Conservation (phyloP, 2,113 vertebrate species). For the Trichechus manatus region DNA sequence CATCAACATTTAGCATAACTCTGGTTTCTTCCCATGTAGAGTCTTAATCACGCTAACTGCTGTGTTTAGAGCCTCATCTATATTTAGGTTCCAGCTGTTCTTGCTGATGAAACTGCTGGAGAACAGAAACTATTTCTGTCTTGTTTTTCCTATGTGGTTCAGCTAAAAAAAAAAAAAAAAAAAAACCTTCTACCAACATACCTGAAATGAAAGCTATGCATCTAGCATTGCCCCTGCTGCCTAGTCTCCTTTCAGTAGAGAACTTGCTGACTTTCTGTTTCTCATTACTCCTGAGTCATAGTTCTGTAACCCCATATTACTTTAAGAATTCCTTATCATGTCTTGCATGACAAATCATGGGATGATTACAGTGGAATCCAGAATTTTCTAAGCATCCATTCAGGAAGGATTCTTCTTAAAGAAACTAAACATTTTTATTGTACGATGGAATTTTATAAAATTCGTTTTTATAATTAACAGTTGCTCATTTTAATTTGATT, state of each 20-base stretch:
- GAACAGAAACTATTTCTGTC: background rate
- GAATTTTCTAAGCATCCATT: background rate
- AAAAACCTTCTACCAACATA: background rate
- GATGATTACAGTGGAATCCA: background rate
- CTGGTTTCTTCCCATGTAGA: background rate
- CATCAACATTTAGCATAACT: background rate
- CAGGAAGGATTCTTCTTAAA: background rate
- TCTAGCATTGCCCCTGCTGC: fast-evolving
- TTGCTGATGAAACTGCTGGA: conserved; percentile 27
- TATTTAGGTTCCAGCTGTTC: conserved; percentile 70
- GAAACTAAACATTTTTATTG: background rate
- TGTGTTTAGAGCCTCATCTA: conserved; percentile 6
- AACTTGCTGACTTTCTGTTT: background rate
- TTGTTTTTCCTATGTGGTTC: background rate
- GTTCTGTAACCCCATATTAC: background rate
- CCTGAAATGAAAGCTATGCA: background rate
- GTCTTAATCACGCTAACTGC: conserved; percentile 4
- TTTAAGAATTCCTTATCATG: background rate
- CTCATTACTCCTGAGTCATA: fast-evolving
- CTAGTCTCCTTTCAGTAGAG: background rate
- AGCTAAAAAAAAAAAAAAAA: background rate
- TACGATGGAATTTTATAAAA: background rate
- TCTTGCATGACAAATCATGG: background rate
- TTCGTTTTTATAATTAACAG: conserved; percentile 22
- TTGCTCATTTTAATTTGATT: conserved; percentile 5